Conservation (phyloP, 2,113 vertebrate species). For the Takifugu flavidus region DNA sequence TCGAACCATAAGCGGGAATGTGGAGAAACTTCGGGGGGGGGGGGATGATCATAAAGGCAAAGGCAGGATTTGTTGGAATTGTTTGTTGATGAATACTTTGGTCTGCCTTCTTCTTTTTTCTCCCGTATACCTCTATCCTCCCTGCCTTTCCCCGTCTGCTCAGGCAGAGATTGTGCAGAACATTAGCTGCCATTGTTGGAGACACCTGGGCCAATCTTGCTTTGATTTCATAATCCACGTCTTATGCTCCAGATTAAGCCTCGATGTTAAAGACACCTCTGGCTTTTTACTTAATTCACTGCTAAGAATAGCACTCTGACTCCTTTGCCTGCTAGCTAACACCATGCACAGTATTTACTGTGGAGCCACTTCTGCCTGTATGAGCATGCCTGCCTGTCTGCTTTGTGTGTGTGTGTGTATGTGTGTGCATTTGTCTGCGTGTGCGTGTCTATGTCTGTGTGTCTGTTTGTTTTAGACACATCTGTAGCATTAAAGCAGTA, state of each 20-base stretch:
- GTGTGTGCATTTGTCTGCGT: conserved; percentile 23
- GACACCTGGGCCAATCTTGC: conserved; percentile 69
- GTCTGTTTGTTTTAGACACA: not conserved
- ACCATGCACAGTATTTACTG: conserved; percentile 44
- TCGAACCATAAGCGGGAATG: conserved; percentile 17
- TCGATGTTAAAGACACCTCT: conserved; percentile 70
- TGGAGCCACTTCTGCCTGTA: conserved; percentile 52
- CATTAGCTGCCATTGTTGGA: conserved; percentile 57
- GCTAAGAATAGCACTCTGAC: conserved; percentile 70
- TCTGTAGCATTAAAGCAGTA: conserved; percentile 17
- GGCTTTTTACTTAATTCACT: conserved; percentile 72
- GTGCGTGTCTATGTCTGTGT: not conserved
- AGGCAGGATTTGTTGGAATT: conserved; percentile 38
- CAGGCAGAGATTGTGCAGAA: conserved; percentile 46
- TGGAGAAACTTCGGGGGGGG: conserved; percentile 34
- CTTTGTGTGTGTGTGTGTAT: conserved; percentile 11
- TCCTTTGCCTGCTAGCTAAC: conserved; percentile 49
- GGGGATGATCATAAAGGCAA: conserved; percentile 42
- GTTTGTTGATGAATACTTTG: conserved; percentile 41
- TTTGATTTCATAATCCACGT: conserved; percentile 77
- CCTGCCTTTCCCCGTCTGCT: conserved; percentile 25
- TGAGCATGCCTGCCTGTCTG: conserved; percentile 41
- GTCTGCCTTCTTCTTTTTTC: not conserved
- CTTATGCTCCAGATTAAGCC: conserved; percentile 70
- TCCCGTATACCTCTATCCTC: conserved; percentile 2